Evolutionary conservation across 1,140 invertebrate species (phyloP), one percentile per base, ranked within the genome.

Genomic region (Zaprionus kolodkinae): DNA sequence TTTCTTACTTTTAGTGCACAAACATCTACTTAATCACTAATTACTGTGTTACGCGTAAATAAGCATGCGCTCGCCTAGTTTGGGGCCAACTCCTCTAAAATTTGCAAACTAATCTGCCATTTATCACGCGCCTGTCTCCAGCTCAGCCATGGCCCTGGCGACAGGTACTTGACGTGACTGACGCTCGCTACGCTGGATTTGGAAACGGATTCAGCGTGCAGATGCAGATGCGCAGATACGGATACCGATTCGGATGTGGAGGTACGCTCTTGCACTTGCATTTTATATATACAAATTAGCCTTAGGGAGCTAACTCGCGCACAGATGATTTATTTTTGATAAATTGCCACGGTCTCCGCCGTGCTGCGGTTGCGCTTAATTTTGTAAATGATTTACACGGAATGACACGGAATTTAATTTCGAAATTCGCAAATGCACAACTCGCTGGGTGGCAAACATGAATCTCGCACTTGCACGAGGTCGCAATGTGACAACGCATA

Each of bases 251-350:
- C 50, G 27, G 52, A 55, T 55, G 21, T 25, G 27, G 52, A 55
- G 33, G 21, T 27, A 25, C 63, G 70, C 76, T 62, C 72, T 61
- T 60, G 73, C 73, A 76, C 38, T 75, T 71, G 79, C 74, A 81
- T 45, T 81, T 78, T 40, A 61, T 25, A 67, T 69, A 61, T 45
- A 67, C 62, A 62, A 56, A 72, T 76, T 65, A 61, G 57, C 45
- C 21, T 15, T 62, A 33, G 61, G 83, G 55, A 63, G 69, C 40
- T 7, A 13, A 15, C 6, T n/a, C 76, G 85, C 83, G 78, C 91
- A 76, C 88, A 89, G 83, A 91, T 91, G 91, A 91, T 91, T 91
- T 91, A 91, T 91, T 91, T 91, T 92, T 91, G 91, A 91, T 91
- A 91, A 91, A 91, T 91, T 87, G 72, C 77, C 76, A 67, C 64